Evolutionary conservation across 2,888 invertebrate genomes (phyloP).

Genomic region (Microchrysa polita): DNA sequence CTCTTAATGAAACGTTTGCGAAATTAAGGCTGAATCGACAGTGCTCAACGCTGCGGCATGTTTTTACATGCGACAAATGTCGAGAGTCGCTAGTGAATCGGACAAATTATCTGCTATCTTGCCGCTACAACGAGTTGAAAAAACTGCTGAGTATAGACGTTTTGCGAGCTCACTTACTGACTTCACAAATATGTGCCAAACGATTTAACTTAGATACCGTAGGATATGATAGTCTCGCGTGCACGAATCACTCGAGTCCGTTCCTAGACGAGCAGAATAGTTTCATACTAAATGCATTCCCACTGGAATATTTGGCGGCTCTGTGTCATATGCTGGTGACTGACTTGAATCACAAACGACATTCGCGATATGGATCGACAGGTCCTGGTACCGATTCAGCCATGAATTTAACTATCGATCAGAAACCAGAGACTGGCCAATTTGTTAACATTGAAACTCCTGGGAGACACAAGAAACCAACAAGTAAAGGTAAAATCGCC

Average conservation of each 20-base stretch:
- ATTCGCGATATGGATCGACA: conserved; percentile 40
- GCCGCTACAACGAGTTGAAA: conserved; percentile 71
- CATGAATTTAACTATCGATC: conserved; percentile 56
- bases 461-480: not conserved
- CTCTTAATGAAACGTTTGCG: conserved; percentile 51
- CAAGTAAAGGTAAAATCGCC: conserved; percentile 37
- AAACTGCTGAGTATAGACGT: conserved; percentile 70
- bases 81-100: conserved; percentile 75
- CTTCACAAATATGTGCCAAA: conserved; percentile 70
- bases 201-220: conserved; percentile 70
- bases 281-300: conserved; percentile 72
- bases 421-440: conserved; percentile 29
- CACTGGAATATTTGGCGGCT: conserved; percentile 76
- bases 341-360: conserved; percentile 43
- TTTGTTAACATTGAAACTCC: conserved; percentile 25
- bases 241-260: conserved; percentile 30
- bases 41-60: conserved; percentile 79
- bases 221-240: conserved; percentile 55
- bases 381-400: conserved; percentile 51
- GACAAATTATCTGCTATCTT: conserved; percentile 79
- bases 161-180: conserved; percentile 70
- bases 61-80: conserved; percentile 80
- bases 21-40: conserved; percentile 57
- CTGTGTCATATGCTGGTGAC: conserved; percentile 79
- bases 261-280: conserved; percentile 57